phyloP scores from a whole-genome alignment of 2,113 vertebrate species.

The Hypanus sabinus region DNA sequence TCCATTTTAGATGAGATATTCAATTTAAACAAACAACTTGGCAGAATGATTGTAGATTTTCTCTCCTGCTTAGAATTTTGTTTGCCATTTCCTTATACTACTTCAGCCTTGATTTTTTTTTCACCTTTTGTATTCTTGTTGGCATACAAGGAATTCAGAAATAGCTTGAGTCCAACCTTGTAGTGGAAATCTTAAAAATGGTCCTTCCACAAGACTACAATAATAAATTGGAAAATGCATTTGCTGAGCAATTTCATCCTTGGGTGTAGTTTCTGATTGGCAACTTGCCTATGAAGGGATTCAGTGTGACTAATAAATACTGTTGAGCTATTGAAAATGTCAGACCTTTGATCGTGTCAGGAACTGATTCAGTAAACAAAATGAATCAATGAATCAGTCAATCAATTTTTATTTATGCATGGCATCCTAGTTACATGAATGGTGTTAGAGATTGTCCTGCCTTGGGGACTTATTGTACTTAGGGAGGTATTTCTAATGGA shows the following conservation, averaged over 20 bases:
- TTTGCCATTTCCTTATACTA: neutral
- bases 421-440: constrained; percentile 34
- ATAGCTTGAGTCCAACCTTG: neutral
- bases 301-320: constrained; percentile 21
- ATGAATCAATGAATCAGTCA: constrained; percentile 36
- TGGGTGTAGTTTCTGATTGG: neutral
- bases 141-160: neutral
- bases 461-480: constrained; percentile 4
- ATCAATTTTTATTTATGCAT: constrained; percentile 33
- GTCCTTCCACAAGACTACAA: neutral
- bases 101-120: neutral
- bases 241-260: neutral
- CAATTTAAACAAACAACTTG: neutral
- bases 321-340: constrained; percentile 33
- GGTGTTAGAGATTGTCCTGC: neutral
- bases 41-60: neutral
- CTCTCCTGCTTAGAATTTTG: neutral
- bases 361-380: constrained; percentile 20
- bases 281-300: too few species aligned
- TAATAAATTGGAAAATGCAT: neutral
- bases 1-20: neutral
- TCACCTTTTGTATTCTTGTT: neutral
- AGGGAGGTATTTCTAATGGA: neutral
- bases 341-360: neutral
- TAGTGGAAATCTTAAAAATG: neutral